Base-by-base conservation (phyloP, 2,113 vertebrate species). In the Hyla sarda region DNA sequence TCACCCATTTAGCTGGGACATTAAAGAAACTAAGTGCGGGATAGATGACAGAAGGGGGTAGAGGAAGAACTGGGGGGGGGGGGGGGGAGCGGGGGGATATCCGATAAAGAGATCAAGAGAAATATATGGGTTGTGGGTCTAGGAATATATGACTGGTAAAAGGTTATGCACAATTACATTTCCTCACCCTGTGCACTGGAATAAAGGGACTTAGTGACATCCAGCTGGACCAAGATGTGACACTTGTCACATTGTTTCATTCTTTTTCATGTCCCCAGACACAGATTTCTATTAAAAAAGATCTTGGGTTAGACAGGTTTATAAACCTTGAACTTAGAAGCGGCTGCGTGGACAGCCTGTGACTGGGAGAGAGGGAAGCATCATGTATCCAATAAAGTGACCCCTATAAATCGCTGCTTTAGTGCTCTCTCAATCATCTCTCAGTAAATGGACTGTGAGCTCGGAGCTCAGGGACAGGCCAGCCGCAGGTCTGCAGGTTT, bases 271-370 rank as follows among this genome's bases (percentile, higher is more conserved):
- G 30, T 87, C 71, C 88, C 83, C 88, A 83, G 88, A 86, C 56
- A 89, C 89, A 71, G 86, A 54, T 89, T 87, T 32, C 89, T 88
- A 88, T 88, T 50, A 62, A 88, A 88, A 77, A 37, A 19, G 88
- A 60, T 87, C 89, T 16, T 10, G 78, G 77, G 14, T 88, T 87
- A 84, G 56, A 81, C 88, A 34, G 87, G 19, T 88, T 73, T 77
- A 77, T 76, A 89, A 92, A 92, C 92, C 92, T 93, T 93, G 92
- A 92, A 90, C 92, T 88, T 48, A 54, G 0, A 23, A 67, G 85
- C 88, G 41, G 87, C 88, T 37, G 82, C 0, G 50, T 0, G 45
- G 83, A 85, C n/a, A 32, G 82, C 25, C 23, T 60, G 71, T 30
- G 71, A 30, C 23, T 74, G 52, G 71, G 21, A 67, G 6, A 5